These are phyloP conservation scores for Nothobranchius kuhntae DNA, from an alignment of 2,113 vertebrate species.

Conservation along the genomic window DNA sequence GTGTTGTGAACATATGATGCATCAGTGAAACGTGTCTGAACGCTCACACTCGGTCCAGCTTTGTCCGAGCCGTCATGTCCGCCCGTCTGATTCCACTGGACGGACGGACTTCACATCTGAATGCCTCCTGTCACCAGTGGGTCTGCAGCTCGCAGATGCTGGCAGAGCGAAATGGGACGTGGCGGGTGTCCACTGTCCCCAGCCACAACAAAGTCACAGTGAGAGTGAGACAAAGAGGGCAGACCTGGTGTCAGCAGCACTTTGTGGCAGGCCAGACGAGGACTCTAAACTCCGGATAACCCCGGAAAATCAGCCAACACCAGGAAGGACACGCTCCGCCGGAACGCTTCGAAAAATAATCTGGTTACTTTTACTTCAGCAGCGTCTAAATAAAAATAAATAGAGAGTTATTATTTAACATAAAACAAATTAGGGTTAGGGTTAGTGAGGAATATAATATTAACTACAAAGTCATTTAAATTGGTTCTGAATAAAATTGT, in stretches of 20 bases:
- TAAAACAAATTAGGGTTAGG: too few species aligned
- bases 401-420: too few species aligned
- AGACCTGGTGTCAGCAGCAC: constrained; percentile 16
- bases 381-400: too few species aligned
- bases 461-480: too few species aligned
- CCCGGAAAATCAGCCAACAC: constrained; percentile 28
- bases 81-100: constrained; percentile 4
- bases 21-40: not conserved
- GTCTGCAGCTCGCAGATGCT: constrained; percentile 20
- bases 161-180: constrained; percentile 33
- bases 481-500: too few species aligned
- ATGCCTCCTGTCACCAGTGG: constrained; percentile 37
- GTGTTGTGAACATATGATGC: not conserved
- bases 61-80: constrained; percentile 2
- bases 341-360: constrained; percentile 3
- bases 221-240: not conserved
- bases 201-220: constrained; percentile 37
- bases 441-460: too few species aligned
- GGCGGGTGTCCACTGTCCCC: constrained; percentile 45
- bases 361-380: too few species aligned
- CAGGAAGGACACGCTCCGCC: not conserved
- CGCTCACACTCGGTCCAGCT: constrained; percentile 1
- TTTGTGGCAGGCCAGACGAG: constrained; percentile 18
- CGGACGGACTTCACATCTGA: constrained; percentile 9
- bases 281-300: constrained; percentile 63